Conservation (phyloP, 2,888 invertebrate species). For the Metallyticus violacea region DNA sequence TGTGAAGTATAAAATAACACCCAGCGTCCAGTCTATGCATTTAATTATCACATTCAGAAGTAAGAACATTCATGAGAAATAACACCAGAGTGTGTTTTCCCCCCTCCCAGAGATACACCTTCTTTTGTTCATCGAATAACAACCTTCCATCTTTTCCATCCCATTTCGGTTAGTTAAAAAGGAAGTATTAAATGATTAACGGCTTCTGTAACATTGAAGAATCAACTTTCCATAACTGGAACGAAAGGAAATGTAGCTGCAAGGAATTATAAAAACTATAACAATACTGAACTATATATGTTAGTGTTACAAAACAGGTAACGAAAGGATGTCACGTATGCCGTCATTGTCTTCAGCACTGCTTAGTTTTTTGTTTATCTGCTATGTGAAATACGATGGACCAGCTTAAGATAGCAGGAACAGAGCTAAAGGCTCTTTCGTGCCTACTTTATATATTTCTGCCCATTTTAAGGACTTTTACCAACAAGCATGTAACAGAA, state of each 20-base stretch:
- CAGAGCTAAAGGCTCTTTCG: neutral
- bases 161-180: neutral
- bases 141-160: neutral
- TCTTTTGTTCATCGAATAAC: too few relatives aligned
- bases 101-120: too few relatives aligned
- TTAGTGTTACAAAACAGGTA: neutral
- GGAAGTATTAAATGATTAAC: neutral
- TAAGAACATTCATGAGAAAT: too few relatives aligned
- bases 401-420: neutral
- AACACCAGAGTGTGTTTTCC: too few relatives aligned
- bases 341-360: neutral
- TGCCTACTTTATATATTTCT: neutral
- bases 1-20: too few relatives aligned
- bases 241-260: neutral
- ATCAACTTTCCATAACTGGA: neutral
- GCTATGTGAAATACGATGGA: neutral
- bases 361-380: neutral
- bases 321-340: neutral
- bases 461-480: too few relatives aligned
- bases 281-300: neutral
- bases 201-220: neutral
- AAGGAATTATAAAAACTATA: neutral
- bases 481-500: too few relatives aligned
- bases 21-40: too few relatives aligned
- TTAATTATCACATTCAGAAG: too few relatives aligned